Base-by-base conservation (phyloP, 1,140 invertebrate genomes). In the Goniozus legneri region DNA sequence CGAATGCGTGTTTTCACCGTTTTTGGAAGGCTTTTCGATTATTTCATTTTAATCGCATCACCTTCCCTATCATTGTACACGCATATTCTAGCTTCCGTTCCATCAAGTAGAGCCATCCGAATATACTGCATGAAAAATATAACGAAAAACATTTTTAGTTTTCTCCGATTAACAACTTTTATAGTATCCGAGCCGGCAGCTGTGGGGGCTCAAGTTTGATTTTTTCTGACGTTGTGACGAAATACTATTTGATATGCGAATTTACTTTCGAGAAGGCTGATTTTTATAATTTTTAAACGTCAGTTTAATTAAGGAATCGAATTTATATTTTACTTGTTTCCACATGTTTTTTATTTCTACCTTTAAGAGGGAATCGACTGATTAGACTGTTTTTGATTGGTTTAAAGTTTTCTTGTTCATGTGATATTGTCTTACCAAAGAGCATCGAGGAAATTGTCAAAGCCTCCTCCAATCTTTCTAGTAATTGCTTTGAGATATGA, bases 341-440 rank as follows among this genome's bases (percentile, higher is more conserved):
- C 43, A 58, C 56, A 60, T 54, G 49, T 51, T 50, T 54, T 56
- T 65, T 54, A 55, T 68, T 64, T 54, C 59, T 65, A 47, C 52
- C 33, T 47, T 63, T 56, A 62, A 46, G 52, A 65, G n/a, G n/a
- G 55, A 58, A 62, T 62, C 54, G 70, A 76, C 60, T 67, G 69
- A 71, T 69, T 71, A 71, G 69, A 65, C 22, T 67, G 65, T 66
- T 54, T 62, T 67, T 56, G 46, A 72, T 72, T 70, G 67, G 66
- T 69, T 69, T 64, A 57, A 64, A 71, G 50, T 64, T 67, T 66
- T 65, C 56, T 71, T 69, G 56, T 65, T 67, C 56, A 69, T 76
- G 73, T 76, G 73, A 76, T 76, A 76, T 71, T 65, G 62, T 68
- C 56, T 73, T 75, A 75, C 73, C 73, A 76, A 76, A 76, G 73